These are phyloP conservation scores for Ginglymostoma cirratum DNA, from an alignment of 2,113 vertebrate genomes.

Conservation along the genomic window DNA sequence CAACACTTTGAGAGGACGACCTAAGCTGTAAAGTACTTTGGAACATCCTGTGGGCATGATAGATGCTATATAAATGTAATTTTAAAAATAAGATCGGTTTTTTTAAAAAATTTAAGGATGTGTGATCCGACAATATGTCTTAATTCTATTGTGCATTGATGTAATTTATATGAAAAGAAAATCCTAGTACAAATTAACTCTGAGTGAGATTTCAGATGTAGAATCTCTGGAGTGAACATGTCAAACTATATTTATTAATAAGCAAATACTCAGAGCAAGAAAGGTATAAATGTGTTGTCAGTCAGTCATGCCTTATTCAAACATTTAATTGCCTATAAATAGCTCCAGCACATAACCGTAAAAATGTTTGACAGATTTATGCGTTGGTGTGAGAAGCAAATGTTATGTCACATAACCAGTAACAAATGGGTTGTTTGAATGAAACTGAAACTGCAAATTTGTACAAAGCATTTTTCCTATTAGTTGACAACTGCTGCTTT, in stretches of 20 bases:
- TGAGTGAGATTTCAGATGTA: neutral
- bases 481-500: neutral
- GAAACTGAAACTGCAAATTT: neutral
- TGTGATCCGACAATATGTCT: neutral
- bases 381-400: neutral
- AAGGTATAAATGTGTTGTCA: neutral
- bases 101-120: neutral
- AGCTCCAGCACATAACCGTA: neutral
- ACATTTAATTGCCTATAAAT: neutral
- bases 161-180: neutral
- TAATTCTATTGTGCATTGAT: neutral
- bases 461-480: neutral
- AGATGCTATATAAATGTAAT: no score
- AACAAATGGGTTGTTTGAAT: neutral
- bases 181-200: neutral
- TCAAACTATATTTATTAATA: neutral
- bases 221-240: neutral
- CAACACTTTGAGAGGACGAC: no score
- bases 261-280: neutral
- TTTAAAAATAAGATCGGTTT: neutral
- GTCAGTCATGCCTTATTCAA: neutral
- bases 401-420: neutral
- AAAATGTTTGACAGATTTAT: neutral
- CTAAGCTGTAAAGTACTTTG: no score
- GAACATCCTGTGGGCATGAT: no score